Conservation (phyloP, 2,888 invertebrate genomes). For the Lingula anatina region DNA sequence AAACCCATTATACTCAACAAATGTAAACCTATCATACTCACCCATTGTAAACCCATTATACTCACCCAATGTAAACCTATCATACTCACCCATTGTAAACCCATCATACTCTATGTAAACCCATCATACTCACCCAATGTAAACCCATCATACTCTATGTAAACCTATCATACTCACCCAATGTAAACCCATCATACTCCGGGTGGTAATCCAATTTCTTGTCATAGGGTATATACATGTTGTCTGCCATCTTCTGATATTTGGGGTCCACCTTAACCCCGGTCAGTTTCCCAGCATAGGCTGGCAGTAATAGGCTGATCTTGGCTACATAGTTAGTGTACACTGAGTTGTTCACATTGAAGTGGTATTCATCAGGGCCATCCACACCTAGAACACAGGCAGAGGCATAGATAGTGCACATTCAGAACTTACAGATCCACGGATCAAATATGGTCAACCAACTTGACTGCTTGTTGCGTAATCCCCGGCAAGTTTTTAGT, state of each 20-base stretch:
- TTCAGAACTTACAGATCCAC: too few relatives aligned
- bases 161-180: constrained; percentile 11
- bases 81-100: too few relatives aligned
- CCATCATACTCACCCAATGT: constrained; percentile 13
- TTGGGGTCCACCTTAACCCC: constrained; percentile 10
- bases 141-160: constrained; percentile 53
- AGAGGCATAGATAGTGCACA: not conserved
- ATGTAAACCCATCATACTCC: constrained; percentile 49
- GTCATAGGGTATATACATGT: constrained; percentile 45
- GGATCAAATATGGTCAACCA: too few relatives aligned
- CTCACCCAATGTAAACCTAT: too few relatives aligned
- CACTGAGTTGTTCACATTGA: constrained; percentile 40
- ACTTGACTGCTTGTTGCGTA: too few relatives aligned
- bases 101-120: too few relatives aligned
- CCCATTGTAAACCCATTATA: too few relatives aligned
- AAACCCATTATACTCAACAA: too few relatives aligned
- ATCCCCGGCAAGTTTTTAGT: too few relatives aligned
- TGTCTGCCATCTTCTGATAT: constrained; percentile 20
- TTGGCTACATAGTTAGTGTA: constrained; percentile 41
- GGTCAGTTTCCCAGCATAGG: constrained; percentile 11
- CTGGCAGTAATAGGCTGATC: constrained; percentile 22
- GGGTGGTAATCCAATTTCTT: constrained; percentile 44
- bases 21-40: constrained; percentile 16
- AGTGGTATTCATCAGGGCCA: constrained; percentile 45
- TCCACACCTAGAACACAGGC: constrained; percentile 33